Evolutionary conservation across 2,888 invertebrate genomes (phyloP).

Genomic region (Noctua comes): DNA sequence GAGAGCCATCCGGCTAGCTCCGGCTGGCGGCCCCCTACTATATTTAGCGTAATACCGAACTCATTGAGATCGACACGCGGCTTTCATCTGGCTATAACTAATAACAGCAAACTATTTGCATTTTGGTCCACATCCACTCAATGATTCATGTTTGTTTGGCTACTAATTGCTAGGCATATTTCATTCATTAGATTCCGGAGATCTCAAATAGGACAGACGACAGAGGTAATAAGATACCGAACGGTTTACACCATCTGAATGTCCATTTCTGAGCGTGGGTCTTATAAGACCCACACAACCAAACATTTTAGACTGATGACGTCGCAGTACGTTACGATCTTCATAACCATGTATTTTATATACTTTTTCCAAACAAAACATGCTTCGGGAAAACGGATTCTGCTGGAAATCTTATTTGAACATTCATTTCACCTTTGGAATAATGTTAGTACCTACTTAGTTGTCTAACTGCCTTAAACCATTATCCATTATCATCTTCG

Average conservation of each 20-base stretch:
- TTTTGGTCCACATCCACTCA: constrained; percentile 14
- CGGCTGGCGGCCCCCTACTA: constrained; percentile 67
- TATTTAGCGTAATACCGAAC: constrained; percentile 68
- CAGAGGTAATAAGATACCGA: constrained; percentile 47
- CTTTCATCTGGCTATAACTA: constrained; percentile 60
- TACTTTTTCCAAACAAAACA: background rate
- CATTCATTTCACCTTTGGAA: background rate
- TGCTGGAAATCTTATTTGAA: background rate
- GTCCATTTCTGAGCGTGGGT: constrained; percentile 33
- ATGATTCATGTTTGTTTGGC: constrained; percentile 44
- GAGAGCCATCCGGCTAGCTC: constrained; percentile 67
- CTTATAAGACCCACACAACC: constrained; percentile 29
- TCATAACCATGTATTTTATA: background rate
- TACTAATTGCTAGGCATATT: constrained; percentile 32
- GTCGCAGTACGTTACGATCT: background rate
- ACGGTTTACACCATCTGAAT: constrained; percentile 14
- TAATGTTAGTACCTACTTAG: background rate
- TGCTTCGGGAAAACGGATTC: background rate
- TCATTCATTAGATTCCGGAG: constrained; percentile 33
- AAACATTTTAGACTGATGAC: constrained; percentile 3
- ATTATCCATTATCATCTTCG: no score
- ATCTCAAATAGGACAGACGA: constrained; percentile 33
- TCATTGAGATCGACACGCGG: constrained; percentile 65
- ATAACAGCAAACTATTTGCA: constrained; percentile 49
- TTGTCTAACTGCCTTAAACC: background rate